phyloP scores from a whole-genome alignment of 1,140 invertebrate genomes.

The Lamellibrachia luymesi region DNA sequence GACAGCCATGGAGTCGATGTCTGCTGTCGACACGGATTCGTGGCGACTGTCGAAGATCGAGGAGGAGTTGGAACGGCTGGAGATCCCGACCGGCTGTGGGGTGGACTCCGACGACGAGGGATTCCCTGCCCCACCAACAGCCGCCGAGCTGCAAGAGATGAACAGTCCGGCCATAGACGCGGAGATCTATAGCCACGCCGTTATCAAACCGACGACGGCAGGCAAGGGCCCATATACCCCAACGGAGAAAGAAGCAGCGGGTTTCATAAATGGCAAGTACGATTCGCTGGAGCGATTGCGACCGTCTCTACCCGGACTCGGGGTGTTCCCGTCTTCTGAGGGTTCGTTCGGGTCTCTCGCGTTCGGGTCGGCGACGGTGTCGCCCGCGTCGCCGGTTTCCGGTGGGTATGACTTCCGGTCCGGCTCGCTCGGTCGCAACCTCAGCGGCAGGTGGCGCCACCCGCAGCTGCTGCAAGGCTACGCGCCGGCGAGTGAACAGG shows the following conservation, averaged over 20 bases:
- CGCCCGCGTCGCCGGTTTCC: not conserved
- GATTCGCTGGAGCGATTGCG: conserved; percentile 36
- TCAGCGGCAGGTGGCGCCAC: conserved; percentile 21
- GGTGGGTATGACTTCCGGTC: not conserved
- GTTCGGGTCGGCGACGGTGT: not conserved
- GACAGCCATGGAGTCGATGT: not conserved
- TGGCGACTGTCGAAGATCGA: conserved; percentile 16
- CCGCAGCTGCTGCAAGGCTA: conserved; percentile 34
- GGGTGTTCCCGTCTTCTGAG: not conserved
- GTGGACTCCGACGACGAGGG: not conserved
- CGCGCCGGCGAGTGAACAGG: conserved; percentile 62
- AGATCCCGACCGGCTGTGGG: not conserved
- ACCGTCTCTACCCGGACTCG: not conserved
- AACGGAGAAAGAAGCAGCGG: conserved; percentile 6
- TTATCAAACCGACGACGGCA: not conserved
- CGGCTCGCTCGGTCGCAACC: not conserved
- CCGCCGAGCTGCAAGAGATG: not conserved
- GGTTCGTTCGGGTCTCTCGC: not conserved
- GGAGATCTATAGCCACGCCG: conserved; percentile 16
- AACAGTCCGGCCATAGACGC: not conserved
- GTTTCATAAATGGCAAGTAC: conserved; percentile 40
- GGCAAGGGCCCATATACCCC: not conserved
- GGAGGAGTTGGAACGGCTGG: conserved; percentile 3
- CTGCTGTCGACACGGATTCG: not conserved
- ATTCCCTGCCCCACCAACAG: not conserved